These are phyloP conservation scores for Semotilus atromaculatus DNA, from an alignment of 2,797 vertebrate species.

Conservation along the genomic window DNA sequence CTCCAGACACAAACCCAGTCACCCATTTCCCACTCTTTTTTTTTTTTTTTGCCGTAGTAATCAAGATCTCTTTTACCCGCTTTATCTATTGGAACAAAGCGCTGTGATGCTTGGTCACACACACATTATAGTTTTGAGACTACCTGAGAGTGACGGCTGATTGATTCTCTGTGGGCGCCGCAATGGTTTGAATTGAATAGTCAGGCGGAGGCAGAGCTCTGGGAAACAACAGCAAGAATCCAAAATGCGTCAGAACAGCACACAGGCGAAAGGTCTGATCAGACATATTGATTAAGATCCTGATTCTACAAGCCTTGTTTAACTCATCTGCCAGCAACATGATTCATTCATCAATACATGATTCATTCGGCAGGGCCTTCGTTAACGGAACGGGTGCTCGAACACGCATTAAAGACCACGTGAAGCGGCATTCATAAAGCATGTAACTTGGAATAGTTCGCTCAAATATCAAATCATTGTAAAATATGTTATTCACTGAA, in stretches of 20 bases:
- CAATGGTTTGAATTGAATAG: constrained; percentile 51
- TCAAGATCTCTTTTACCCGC: constrained; percentile 60
- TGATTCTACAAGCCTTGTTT: constrained; percentile 40
- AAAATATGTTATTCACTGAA: background rate
- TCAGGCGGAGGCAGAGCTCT: constrained; percentile 24
- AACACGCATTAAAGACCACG: background rate
- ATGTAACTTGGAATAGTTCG: background rate
- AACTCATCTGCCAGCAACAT: constrained; percentile 17
- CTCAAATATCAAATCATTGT: background rate
- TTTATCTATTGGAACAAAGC: constrained; percentile 58
- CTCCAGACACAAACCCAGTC: constrained; percentile 13
- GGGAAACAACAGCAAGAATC: constrained; percentile 15
- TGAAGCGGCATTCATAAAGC: background rate
- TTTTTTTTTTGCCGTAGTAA: constrained; percentile 63
- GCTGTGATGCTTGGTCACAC: constrained; percentile 57
- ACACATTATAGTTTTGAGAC: constrained; percentile 49
- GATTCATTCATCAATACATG: constrained; percentile 33
- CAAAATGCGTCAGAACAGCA: background rate
- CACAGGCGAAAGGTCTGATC: constrained; percentile 16
- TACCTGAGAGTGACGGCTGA: constrained; percentile 37
- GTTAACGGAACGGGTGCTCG: background rate
- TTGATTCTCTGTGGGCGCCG: constrained; percentile 53
- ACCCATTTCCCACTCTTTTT: background rate
- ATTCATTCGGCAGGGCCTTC: constrained; percentile 1
- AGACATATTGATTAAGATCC: constrained; percentile 32